Conservation (phyloP, 2,797 vertebrate genomes). For the Sarcophilus harrisii region DNA sequence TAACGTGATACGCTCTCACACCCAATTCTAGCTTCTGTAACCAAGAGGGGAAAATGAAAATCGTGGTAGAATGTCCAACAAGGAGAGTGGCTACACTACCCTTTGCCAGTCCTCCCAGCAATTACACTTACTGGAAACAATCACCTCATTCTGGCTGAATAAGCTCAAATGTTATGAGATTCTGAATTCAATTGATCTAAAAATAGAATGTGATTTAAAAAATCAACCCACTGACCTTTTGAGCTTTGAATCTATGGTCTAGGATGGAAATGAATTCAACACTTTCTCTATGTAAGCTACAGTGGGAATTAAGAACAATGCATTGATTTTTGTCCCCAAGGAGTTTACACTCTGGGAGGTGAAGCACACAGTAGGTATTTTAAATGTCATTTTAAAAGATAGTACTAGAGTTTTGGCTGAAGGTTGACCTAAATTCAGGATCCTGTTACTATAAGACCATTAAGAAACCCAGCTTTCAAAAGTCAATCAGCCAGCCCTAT, state of each 20-base stretch:
- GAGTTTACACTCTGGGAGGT: neutral
- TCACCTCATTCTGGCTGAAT: neutral
- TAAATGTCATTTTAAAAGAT: neutral
- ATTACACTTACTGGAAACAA: neutral
- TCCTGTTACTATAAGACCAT: neutral
- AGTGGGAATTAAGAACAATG: neutral
- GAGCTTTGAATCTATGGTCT: neutral
- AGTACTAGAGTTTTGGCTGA: neutral
- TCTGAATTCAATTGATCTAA: neutral
- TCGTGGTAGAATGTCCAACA: neutral
- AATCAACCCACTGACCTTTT: neutral
- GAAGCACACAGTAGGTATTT: neutral
- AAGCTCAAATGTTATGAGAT: neutral
- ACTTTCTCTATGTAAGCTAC: neutral
- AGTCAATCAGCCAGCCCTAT: neutral
- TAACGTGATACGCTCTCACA: neutral
- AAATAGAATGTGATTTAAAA: neutral
- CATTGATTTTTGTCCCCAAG: neutral
- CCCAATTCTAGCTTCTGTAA: neutral
- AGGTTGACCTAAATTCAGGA: neutral
- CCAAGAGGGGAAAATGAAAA: neutral
- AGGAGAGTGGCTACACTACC: neutral
- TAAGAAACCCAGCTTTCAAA: neutral
- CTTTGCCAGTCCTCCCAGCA: neutral
- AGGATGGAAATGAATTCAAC: neutral